These are phyloP conservation scores for Alaudala cheleensis DNA, from an alignment of 2,113 vertebrate species.

Conservation along the genomic window DNA sequence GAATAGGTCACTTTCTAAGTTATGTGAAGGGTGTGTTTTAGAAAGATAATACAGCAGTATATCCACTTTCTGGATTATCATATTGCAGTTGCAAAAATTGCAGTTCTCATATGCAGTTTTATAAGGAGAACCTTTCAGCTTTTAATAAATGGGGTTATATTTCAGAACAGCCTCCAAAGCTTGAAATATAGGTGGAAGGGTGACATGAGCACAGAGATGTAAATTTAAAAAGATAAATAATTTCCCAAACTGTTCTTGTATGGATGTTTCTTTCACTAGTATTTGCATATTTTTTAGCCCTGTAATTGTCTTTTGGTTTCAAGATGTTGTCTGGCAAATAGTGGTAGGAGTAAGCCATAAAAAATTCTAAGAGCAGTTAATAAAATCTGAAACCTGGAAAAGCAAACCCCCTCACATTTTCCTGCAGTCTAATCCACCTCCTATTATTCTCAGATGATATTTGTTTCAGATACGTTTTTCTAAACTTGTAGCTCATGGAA, in stretches of 20 bases:
- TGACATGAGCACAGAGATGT: neutral
- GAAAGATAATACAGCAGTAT: neutral
- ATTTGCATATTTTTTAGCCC: neutral
- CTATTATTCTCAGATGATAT: neutral
- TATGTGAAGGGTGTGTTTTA: neutral
- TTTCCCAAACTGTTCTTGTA: neutral
- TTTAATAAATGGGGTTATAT: neutral
- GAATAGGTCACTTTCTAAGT: neutral
- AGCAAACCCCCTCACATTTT: neutral
- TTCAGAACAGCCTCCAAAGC: neutral
- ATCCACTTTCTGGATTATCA: neutral
- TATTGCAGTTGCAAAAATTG: neutral
- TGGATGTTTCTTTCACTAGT: neutral
- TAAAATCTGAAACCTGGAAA: neutral
- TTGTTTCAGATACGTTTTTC: neutral
- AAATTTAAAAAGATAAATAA: neutral
- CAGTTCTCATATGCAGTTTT: neutral
- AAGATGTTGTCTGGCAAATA: neutral
- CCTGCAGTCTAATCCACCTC: neutral
- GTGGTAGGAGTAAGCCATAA: neutral
- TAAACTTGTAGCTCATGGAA: neutral
- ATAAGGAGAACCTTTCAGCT: neutral
- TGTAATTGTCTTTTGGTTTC: neutral
- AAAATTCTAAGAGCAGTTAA: neutral
- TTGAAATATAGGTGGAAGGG: neutral